Evolutionary conservation across 1,140 invertebrate species (phyloP).

Genomic region (Pseudoatta argentina): DNA sequence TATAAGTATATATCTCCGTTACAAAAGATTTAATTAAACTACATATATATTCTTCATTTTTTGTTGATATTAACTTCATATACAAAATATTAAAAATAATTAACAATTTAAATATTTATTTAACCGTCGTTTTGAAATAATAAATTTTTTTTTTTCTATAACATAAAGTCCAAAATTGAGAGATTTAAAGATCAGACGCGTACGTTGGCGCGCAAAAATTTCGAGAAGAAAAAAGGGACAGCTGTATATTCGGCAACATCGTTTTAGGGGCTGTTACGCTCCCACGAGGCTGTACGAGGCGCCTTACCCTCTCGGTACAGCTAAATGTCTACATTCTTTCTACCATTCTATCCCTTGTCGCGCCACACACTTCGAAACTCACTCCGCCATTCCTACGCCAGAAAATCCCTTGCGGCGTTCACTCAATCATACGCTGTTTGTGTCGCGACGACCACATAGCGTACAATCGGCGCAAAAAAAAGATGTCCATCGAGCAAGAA

Average conservation of each 20-base stretch:
- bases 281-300: constrained; percentile 71
- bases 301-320: constrained; percentile 63
- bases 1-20: not conserved
- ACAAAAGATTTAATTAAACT: not conserved
- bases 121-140: not conserved
- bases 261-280: constrained; percentile 70
- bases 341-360: constrained; percentile 53
- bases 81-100: not conserved
- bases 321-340: constrained; percentile 82
- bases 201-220: constrained; percentile 27
- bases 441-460: constrained; percentile 74
- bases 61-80: not conserved
- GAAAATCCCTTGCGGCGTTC: constrained; percentile 85
- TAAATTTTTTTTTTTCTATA: not conserved
- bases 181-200: not conserved
- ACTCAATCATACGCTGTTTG: constrained; percentile 86
- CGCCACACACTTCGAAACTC: constrained; percentile 44
- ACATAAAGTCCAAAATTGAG: not conserved
- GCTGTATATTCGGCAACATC: constrained; percentile 61
- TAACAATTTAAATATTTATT: not conserved
- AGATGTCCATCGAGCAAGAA: constrained; percentile 75
- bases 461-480: constrained; percentile 79
- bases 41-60: not conserved
- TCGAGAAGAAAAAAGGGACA: constrained; percentile 29
- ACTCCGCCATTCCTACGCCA: constrained; percentile 75